Evolutionary conservation across 92 coral and sea anemone genomes (phyloP).

Genomic region (Diadumene lineata): DNA sequence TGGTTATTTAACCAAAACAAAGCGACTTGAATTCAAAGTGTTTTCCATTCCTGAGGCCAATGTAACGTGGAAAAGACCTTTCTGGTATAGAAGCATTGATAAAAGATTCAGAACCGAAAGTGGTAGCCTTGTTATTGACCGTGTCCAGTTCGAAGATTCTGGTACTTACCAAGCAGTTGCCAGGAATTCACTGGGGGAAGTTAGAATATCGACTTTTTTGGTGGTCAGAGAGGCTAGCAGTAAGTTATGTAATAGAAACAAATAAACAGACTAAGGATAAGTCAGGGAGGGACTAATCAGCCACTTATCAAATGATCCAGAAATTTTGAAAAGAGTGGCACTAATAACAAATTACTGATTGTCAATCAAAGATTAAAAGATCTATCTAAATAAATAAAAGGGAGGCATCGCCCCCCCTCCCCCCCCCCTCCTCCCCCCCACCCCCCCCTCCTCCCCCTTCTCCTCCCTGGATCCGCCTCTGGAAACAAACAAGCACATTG

Average conservation of each 20-base stretch:
- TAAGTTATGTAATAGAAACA: background rate
- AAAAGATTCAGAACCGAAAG: constrained; percentile 13
- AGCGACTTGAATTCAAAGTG: constrained; percentile 11
- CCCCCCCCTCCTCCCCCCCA: no score
- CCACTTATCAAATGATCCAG: background rate
- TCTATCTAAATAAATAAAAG: no score
- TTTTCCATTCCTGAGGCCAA: background rate
- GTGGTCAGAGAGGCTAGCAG: constrained; percentile 14
- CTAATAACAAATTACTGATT: no score
- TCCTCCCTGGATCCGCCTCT: no score
- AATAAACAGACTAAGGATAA: background rate
- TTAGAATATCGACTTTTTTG: constrained; percentile 18
- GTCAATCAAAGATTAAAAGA: no score
- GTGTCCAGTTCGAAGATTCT: constrained; percentile 26
- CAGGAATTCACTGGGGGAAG: constrained; percentile 23
- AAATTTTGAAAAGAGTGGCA: no score
- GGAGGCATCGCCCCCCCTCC: no score
- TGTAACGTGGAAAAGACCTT: constrained; percentile 18
- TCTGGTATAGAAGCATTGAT: background rate
- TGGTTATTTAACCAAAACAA: constrained; percentile 11
- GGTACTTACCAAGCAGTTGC: constrained; percentile 26
- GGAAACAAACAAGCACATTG: no score
- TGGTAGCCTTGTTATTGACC: constrained; percentile 8
- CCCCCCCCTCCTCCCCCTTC: no score
- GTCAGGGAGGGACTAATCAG: background rate